Evolutionary conservation across 2,797 vertebrate species (phyloP), one percentile per base, ranked within the genome.

Genomic region (Varecia variegata): DNA sequence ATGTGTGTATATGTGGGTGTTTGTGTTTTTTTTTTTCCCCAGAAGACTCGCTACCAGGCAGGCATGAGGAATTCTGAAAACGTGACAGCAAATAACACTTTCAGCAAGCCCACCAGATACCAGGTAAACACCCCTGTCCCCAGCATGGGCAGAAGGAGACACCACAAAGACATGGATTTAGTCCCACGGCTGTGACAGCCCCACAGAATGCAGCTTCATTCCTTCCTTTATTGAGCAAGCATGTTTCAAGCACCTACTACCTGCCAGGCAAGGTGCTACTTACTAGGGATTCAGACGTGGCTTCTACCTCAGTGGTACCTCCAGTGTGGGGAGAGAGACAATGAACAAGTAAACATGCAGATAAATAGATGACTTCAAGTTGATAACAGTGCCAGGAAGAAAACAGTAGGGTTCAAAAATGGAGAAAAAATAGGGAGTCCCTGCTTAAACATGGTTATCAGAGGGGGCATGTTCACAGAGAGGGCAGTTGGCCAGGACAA

Each of bases 101-200:
- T 99, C 97, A 99, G 99, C 98, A 99, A 99, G 97, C 99, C 99
- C 35, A 99, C 99, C 9, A 99, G 99, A 99, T 99, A 99, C 81
- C 99, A 99, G 99, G 99, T 99, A 98, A 98, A 45, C 2, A 25
- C 25, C 7, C 62, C 21, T 43, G 52, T 77, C 83, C 83, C 52
- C 86, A 12, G 52, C 27, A 25, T 0, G 12, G 12, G 38, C 47
- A 43, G 38, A 68, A 40, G 58, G 5, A 20, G 52, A 50, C 2
- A 2, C 58, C 40, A 4, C 62, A 47, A n/a, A 56, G 70, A 62
- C 35, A 18, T 0, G 10, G 40, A 6, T 54, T 56, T 47, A 62
- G 52, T 68, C 30, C 15, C 23, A 7, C 3, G 23, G 15, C 65
- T 76, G 20, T 35, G 30, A 32, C 50, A 43, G 38, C 35, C n/a